Conservation (phyloP, 2,888 invertebrate species). For the Dryadula phaetusa region DNA sequence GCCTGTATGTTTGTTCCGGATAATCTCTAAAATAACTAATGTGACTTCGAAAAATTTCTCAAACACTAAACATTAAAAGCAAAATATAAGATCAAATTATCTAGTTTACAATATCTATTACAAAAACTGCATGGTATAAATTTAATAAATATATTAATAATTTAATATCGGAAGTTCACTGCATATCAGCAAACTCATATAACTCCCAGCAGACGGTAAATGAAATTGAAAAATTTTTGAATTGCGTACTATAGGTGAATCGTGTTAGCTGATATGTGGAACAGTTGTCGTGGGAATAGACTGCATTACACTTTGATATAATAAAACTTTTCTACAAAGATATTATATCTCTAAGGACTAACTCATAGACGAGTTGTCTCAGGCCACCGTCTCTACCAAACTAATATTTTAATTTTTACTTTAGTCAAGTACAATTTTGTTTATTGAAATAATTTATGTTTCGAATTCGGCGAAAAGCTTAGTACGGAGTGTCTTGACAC, state of each 20-base stretch:
- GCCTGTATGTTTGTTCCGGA: no score
- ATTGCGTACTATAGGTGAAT: conserved; percentile 13
- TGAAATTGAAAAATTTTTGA: conserved; percentile 11
- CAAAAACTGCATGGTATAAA: not conserved
- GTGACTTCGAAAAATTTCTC: no score
- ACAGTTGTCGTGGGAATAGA: conserved; percentile 10
- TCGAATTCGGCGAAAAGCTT: no score
- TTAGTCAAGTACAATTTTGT: no score
- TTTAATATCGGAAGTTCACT: not conserved
- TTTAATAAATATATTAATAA: conserved; percentile 3
- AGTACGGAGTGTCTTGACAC: no score
- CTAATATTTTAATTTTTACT: no score
- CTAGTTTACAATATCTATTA: not conserved
- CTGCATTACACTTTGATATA: not conserved
- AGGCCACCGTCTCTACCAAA: not conserved
- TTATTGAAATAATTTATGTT: no score
- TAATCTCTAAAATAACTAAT: no score
- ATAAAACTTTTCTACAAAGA: not conserved
- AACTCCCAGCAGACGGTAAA: not conserved
- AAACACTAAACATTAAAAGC: no score
- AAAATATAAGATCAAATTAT: not conserved
- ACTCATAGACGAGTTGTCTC: not conserved
- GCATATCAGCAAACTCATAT: not conserved
- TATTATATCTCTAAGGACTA: no score
- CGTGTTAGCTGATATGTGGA: not conserved